Evolutionary conservation across 1,140 invertebrate species (phyloP).

Genomic region (Adelges cooleyi): DNA sequence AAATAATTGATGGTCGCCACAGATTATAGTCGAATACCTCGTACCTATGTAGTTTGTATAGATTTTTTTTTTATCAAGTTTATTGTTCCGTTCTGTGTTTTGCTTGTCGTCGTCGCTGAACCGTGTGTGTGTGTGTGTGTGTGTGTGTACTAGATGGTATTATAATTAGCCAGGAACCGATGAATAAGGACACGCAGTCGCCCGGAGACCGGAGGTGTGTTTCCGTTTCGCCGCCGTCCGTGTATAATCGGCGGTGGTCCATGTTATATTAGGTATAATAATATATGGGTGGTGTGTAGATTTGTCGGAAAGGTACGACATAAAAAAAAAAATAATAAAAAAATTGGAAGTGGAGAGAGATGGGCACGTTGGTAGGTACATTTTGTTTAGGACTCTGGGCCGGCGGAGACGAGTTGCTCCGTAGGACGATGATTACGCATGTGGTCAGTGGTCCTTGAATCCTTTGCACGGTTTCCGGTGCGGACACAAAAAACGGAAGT

Average conservation of each 20-base stretch:
- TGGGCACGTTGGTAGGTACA: neutral
- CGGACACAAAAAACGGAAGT: slow-evolving; percentile 28
- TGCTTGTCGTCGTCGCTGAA: slow-evolving; percentile 9
- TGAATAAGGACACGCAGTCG: slow-evolving; percentile 24
- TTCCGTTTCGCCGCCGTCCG: slow-evolving; percentile 26
- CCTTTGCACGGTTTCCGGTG: slow-evolving; percentile 24
- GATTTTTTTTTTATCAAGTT: slow-evolving; percentile 7
- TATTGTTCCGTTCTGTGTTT: slow-evolving; percentile 7
- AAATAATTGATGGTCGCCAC: slow-evolving; percentile 1
- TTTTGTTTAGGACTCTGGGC: neutral
- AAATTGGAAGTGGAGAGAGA: slow-evolving; percentile 25
- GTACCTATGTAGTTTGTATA: neutral
- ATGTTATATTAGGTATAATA: too few species aligned
- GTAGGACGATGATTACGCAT: slow-evolving; percentile 20
- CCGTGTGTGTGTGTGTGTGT: neutral
- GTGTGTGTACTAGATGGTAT: slow-evolving; percentile 16
- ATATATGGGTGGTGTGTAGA: neutral
- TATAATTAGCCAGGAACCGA: slow-evolving; percentile 27
- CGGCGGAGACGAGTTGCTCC: slow-evolving; percentile 13
- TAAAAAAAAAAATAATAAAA: neutral
- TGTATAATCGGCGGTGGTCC: slow-evolving; percentile 19
- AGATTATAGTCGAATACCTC: neutral
- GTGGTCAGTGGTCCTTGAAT: slow-evolving; percentile 28
- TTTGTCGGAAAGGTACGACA: neutral
- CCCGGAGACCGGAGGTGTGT: slow-evolving; percentile 10